Evolutionary conservation across 2,797 vertebrate genomes (phyloP).

Genomic region (Bucorvus abyssinicus): DNA sequence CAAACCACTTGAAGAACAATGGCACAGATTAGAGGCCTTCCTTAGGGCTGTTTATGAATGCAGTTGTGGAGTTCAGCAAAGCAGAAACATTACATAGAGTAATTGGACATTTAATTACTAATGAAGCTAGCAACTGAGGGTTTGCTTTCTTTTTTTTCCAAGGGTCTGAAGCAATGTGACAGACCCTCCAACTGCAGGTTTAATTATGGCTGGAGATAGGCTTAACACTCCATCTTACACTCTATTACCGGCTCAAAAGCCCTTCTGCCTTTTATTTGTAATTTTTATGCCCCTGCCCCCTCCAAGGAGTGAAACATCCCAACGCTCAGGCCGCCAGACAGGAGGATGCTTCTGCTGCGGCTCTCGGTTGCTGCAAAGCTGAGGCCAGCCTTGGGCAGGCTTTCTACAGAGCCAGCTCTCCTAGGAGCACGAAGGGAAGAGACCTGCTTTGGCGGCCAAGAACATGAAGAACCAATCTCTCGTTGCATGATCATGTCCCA

Average conservation of each 20-base stretch:
- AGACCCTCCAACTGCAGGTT: constrained; percentile 69
- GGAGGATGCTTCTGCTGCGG: neutral
- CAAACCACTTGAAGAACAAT: constrained; percentile 82
- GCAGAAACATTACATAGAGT: constrained; percentile 75
- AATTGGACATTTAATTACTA: constrained; percentile 78
- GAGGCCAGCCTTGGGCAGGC: neutral
- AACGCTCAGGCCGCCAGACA: neutral
- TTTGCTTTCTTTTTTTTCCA: constrained; percentile 48
- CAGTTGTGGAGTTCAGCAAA: constrained; percentile 75
- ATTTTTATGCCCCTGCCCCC: constrained; percentile 27
- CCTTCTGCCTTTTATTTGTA: constrained; percentile 54
- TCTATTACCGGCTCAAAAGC: constrained; percentile 54
- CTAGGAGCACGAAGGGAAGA: neutral
- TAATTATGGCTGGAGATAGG: constrained; percentile 63
- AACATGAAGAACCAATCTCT: neutral
- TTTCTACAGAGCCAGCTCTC: neutral
- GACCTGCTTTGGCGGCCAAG: neutral
- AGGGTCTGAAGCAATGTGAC: constrained; percentile 70
- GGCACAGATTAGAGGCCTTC: constrained; percentile 79
- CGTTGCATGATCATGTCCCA: neutral
- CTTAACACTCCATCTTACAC: constrained; percentile 51
- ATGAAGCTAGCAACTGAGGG: constrained; percentile 69
- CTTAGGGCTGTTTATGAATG: constrained; percentile 77
- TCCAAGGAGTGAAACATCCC: neutral
- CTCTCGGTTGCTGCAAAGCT: neutral